Percentiles rank a stretch among this genome's conserved stretches.
These are phyloP conservation scores for Mylabris sibirica DNA, from an alignment of 2,888 invertebrate genomes.

Conservation along the genomic window DNA sequence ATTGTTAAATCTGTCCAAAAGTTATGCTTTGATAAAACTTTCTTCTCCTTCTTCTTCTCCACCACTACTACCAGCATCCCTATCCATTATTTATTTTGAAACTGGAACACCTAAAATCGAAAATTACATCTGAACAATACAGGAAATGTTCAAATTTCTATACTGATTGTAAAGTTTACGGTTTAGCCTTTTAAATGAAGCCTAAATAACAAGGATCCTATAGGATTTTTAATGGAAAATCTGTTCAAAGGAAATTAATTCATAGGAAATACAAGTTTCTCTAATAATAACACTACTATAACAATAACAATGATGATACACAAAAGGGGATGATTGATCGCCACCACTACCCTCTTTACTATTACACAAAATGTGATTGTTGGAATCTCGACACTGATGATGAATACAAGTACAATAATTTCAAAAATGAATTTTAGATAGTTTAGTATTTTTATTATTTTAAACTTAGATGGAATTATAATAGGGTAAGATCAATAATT, in stretches of 20 bases:
- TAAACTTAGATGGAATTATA: no score
- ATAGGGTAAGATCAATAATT: background rate
- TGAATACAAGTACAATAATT: background rate
- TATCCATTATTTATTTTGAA: background rate
- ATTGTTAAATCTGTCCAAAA: constrained; percentile 4
- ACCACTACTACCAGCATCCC: background rate
- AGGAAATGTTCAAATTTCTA: background rate
- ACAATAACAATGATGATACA: background rate
- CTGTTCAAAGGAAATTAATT: constrained; percentile 1
- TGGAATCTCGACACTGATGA: constrained; percentile 3
- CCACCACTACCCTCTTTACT: background rate
- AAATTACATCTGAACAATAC: background rate
- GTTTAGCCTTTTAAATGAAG: background rate
- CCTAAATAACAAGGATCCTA: background rate
- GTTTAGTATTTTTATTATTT: background rate
- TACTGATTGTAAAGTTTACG: no score
- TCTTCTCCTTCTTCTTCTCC: background rate
- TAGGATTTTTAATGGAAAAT: background rate
- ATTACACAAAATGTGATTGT: constrained; percentile 1
- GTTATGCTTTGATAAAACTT: background rate
- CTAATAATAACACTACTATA: background rate
- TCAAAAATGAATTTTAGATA: background rate
- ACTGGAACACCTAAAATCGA: background rate
- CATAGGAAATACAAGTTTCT: background rate
- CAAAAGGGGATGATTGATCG: constrained; percentile 12